Evolutionary conservation across 2,888 invertebrate species (phyloP).

Genomic region (Microdon myrmicae): DNA sequence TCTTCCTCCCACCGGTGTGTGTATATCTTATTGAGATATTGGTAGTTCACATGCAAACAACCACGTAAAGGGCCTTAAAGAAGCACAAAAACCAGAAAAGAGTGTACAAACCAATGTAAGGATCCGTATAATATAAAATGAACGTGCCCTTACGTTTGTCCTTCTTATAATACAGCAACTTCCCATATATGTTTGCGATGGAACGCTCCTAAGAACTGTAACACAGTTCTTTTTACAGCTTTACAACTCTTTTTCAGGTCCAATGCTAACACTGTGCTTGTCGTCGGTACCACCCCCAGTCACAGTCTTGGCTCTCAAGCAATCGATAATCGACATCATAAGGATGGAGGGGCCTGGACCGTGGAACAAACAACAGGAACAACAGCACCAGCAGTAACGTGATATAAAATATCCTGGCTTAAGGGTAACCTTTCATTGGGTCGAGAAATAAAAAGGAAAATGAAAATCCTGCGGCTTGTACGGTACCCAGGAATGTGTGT

Average conservation of each 20-base stretch:
- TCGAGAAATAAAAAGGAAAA: conserved; percentile 18
- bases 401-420: neutral
- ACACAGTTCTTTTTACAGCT: too few relatives aligned
- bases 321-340: conserved; percentile 28
- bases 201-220: too few relatives aligned
- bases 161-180: too few relatives aligned
- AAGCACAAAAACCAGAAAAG: too few relatives aligned
- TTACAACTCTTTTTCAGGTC: too few relatives aligned
- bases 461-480: conserved; percentile 17
- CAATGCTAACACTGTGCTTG: too few relatives aligned
- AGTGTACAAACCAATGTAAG: conserved; percentile 19
- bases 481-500: conserved; percentile 22
- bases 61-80: conserved; percentile 39
- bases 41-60: conserved; percentile 42
- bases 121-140: too few relatives aligned
- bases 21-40: neutral
- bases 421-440: conserved; percentile 5
- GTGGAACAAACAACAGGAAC: neutral
- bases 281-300: conserved; percentile 10
- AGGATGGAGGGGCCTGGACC: neutral
- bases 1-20: neutral
- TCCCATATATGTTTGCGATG: too few relatives aligned
- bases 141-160: neutral
- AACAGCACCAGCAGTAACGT: neutral
- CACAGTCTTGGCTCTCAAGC: conserved; percentile 29